These are phyloP conservation scores for Okapia johnstoni DNA, from an alignment of 2,113 vertebrate species.

Conservation along the genomic window DNA sequence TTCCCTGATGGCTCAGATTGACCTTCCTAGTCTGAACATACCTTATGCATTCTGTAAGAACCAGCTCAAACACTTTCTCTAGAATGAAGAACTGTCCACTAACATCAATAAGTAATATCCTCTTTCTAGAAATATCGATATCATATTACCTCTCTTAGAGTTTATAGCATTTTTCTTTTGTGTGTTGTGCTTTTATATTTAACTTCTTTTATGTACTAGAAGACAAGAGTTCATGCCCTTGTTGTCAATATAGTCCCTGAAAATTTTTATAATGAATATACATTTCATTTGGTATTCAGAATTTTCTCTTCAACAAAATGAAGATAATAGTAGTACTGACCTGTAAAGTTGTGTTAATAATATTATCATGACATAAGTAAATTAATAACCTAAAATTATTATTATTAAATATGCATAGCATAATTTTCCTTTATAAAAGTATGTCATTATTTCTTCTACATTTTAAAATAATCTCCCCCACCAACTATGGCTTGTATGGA, in stretches of 20 bases:
- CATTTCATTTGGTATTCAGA: background rate
- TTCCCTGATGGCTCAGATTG: background rate
- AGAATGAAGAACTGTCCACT: background rate
- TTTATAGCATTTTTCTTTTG: background rate
- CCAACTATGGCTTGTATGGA: background rate
- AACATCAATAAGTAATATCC: background rate
- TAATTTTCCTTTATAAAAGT: background rate
- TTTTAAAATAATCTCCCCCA: background rate
- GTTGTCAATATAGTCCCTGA: background rate
- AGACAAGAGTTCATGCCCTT: background rate
- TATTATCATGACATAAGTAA: background rate
- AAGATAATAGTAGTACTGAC: background rate
- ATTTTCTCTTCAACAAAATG: background rate
- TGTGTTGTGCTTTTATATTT: background rate
- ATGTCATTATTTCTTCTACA: background rate
- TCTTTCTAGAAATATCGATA: background rate
- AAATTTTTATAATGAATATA: background rate
- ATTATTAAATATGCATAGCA: background rate
- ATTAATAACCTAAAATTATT: background rate
- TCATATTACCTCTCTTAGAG: background rate
- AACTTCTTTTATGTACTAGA: background rate
- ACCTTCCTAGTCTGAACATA: background rate
- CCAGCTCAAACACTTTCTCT: background rate
- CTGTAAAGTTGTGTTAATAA: background rate
- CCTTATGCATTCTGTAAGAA: background rate